Conservation (phyloP, 2,797 vertebrate genomes). For the Myotis planiceps region DNA sequence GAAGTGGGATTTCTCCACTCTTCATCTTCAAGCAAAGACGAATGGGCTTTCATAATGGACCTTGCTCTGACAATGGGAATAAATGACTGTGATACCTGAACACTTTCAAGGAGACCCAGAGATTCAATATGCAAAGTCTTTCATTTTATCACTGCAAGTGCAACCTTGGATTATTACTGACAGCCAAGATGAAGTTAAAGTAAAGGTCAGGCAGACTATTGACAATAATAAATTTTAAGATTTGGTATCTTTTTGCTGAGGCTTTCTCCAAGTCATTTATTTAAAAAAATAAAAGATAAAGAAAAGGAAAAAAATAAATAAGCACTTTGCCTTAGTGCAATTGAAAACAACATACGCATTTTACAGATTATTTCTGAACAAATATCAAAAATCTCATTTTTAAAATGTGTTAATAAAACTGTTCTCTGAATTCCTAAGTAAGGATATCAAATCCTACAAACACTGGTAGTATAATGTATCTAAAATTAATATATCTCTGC, state of each 20-base stretch:
- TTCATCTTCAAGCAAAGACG: conserved; percentile 87
- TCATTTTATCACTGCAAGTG: conserved; percentile 89
- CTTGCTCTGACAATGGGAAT: conserved; percentile 91
- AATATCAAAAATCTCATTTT: conserved; percentile 7
- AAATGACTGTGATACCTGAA: conserved; percentile 89
- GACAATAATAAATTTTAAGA: conserved; percentile 90
- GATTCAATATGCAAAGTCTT: conserved; percentile 90
- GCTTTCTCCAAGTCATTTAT: conserved; percentile 82
- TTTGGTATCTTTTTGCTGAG: conserved; percentile 88
- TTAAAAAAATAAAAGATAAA: conserved; percentile 62
- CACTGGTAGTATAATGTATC: conserved; percentile 16
- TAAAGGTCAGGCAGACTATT: conserved; percentile 89
- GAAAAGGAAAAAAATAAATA: not conserved
- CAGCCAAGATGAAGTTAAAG: conserved; percentile 87
- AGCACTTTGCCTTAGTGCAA: conserved; percentile 37
- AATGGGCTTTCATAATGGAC: conserved; percentile 89
- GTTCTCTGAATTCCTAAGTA: conserved; percentile 25
- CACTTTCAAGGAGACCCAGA: conserved; percentile 89
- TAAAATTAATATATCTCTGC: not conserved
- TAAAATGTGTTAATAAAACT: conserved; percentile 55
- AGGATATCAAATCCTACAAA: conserved; percentile 45
- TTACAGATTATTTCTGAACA: conserved; percentile 74
- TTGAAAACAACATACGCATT: conserved; percentile 70
- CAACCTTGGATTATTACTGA: conserved; percentile 90
- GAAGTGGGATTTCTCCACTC: conserved; percentile 84